Conservation (phyloP, 2,113 vertebrate species). For the Brachyistius frenatus region DNA sequence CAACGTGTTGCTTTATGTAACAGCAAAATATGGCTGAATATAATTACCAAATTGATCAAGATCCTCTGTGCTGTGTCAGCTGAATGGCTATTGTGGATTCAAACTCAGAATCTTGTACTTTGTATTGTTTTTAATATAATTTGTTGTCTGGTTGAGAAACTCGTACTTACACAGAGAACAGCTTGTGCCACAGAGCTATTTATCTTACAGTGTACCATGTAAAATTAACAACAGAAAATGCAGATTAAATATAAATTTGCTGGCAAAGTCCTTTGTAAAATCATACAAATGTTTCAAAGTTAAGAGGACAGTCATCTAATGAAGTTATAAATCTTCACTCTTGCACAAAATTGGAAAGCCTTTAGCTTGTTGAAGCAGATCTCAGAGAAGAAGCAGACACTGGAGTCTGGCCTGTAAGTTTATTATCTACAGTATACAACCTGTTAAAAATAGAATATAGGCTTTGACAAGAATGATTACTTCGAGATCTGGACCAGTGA, state of each 20-base stretch:
- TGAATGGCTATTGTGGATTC: not conserved
- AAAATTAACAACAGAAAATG: slow-evolving; percentile 1
- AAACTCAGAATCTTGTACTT: not conserved
- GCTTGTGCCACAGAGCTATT: not conserved
- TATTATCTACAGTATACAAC: slow-evolving; percentile 26
- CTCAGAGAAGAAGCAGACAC: slow-evolving; percentile 47
- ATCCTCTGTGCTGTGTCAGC: slow-evolving; percentile 3
- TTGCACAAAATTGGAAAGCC: not conserved
- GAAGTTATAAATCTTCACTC: not conserved
- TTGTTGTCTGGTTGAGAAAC: slow-evolving; percentile 10
- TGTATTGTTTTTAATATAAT: slow-evolving; percentile 8
- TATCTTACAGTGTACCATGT: not conserved
- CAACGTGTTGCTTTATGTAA: slow-evolving; percentile 33
- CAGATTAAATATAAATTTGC: not conserved
- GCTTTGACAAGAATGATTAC: slow-evolving; percentile 26
- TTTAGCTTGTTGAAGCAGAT: not conserved
- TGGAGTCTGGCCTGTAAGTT: slow-evolving; percentile 3
- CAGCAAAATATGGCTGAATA: slow-evolving; percentile 26
- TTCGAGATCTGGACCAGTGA: slow-evolving; percentile 2
- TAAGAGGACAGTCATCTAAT: slow-evolving; percentile 34
- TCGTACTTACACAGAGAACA: slow-evolving; percentile 4
- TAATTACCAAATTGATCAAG: slow-evolving; percentile 22
- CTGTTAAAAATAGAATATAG: slow-evolving; percentile 30
- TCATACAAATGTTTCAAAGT: slow-evolving; percentile 29
- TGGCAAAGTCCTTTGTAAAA: not conserved